Conservation (phyloP, 2,888 invertebrate genomes). For the Tupiocoris notatus region DNA sequence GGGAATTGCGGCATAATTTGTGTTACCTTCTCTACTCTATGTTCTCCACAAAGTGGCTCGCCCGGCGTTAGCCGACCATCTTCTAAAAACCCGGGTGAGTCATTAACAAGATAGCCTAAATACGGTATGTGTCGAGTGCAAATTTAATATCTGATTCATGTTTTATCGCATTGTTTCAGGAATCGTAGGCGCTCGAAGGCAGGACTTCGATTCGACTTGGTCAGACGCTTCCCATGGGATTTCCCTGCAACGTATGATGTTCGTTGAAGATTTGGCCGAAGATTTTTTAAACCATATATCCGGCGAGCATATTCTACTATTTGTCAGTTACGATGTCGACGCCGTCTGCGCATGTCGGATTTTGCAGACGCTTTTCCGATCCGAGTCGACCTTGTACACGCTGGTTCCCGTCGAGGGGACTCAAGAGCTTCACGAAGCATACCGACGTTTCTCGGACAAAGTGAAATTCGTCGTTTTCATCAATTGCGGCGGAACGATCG, state of each 20-base stretch:
- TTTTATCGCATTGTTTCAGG: slow-evolving; percentile 26
- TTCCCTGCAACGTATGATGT: slow-evolving; percentile 61
- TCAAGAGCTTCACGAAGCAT: slow-evolving; percentile 74
- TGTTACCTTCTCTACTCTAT: slow-evolving; percentile 7
- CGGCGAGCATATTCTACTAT: slow-evolving; percentile 75
- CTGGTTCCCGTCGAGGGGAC: slow-evolving; percentile 79
- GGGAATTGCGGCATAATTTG: not conserved
- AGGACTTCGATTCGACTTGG: slow-evolving; percentile 24
- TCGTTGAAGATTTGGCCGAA: slow-evolving; percentile 76
- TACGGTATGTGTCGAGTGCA: not conserved
- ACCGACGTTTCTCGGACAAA: slow-evolving; percentile 62
- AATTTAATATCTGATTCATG: not conserved
- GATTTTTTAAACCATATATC: slow-evolving; percentile 83
- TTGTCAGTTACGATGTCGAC: slow-evolving; percentile 92
- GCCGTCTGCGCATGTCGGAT: slow-evolving; percentile 92
- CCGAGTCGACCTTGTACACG: slow-evolving; percentile 86
- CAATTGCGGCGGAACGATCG: slow-evolving; percentile 90
- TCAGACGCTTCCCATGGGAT: slow-evolving; percentile 1
- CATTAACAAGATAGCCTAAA: slow-evolving; percentile 4
- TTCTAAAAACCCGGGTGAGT: slow-evolving; percentile 19
- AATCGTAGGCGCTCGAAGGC: slow-evolving; percentile 6
- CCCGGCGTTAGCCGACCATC: slow-evolving; percentile 20
- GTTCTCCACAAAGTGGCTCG: slow-evolving; percentile 21
- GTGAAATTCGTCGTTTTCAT: slow-evolving; percentile 74
- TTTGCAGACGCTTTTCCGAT: slow-evolving; percentile 81